Conservation (phyloP, 92 coral and sea anemone genomes). For the Porites evermanni region DNA sequence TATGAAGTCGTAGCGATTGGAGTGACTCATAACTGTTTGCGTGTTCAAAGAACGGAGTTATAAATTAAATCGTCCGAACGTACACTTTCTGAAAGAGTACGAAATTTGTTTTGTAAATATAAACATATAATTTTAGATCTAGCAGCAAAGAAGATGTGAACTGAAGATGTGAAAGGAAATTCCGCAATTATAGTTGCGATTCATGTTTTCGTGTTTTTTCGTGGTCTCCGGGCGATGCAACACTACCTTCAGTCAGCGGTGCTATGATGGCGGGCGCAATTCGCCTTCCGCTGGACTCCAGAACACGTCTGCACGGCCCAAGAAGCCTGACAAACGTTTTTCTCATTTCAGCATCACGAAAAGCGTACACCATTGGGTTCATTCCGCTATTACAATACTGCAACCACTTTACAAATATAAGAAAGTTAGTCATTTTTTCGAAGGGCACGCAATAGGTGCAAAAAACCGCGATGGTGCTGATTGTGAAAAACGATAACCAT, state of each 20-base stretch:
- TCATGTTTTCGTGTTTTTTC: not conserved
- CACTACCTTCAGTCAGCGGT: not conserved
- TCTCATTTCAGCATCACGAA: conserved; percentile 73
- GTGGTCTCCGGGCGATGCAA: not conserved
- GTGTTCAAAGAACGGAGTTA: too few species aligned
- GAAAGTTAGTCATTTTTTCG: conserved; percentile 21
- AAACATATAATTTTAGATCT: too few species aligned
- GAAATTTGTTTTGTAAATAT: too few species aligned
- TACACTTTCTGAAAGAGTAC: too few species aligned
- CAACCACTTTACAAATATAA: conserved; percentile 59
- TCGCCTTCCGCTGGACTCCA: conserved; percentile 11
- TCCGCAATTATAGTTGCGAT: not conserved
- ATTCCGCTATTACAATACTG: conserved; percentile 76
- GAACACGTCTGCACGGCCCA: conserved; percentile 45
- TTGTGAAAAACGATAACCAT: conserved; percentile 85
- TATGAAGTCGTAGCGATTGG: too few species aligned
- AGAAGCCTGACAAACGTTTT: conserved; percentile 66
- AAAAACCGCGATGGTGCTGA: conserved; percentile 45
- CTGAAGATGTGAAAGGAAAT: too few species aligned
- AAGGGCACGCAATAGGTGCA: conserved; percentile 46
- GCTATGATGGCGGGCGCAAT: conserved; percentile 11
- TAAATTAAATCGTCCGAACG: too few species aligned
- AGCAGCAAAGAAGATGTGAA: too few species aligned
- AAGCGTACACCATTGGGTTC: conserved; percentile 73
- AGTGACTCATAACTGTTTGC: too few species aligned